Evolutionary conservation across 2,113 vertebrate genomes (phyloP), one percentile per base, ranked within the genome.

Genomic region (Xenus cinereus): DNA sequence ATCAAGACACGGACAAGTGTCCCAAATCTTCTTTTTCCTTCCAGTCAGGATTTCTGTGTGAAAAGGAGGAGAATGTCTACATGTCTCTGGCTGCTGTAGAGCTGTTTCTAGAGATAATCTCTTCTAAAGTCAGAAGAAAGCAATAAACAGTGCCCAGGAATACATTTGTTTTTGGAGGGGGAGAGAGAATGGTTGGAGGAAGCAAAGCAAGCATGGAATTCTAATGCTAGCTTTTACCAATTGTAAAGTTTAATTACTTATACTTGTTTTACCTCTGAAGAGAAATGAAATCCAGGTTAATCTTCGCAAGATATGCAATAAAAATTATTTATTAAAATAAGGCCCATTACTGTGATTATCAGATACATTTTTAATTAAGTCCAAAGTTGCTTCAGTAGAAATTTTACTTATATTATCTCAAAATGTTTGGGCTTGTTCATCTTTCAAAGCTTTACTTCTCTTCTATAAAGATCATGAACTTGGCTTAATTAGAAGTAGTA

Each of bases 401-500:
- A 69, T 95, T 96, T 95, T 95, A 83, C 93, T 95, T 90, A n/a
- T 75, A 95, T 68, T 45, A 89, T 85, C 88, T 95, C 80, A 85
- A 89, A 96, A 94, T 93, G 32, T 96, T 96, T 97, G 81, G 90
- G 82, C 85, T 84, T 89, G 69, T 73, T 97, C 77, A 54, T 89
- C 92, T 93, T 93, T 84, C 88, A 84, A 53, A 92, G 93, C 93
- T 95, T 83, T 84, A 59, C 77, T 95, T 84, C 56, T 83, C 85
- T 84, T 83, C 89, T 41, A 33, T 91, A 67, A 93, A 91, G 90
- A 96, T 95, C 93, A 80, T 83, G 96, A 94, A 97, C 91, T 84
- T 56, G 7, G 54, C 96, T 94, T 97, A 97, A 97, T 97, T 98
- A 96, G 95, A 95, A 91, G 86, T 51, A 91, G 88, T 72, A 96